phyloP scores from a whole-genome alignment of 1,140 invertebrate genomes.

The Macrobrachium rosenbergii region DNA sequence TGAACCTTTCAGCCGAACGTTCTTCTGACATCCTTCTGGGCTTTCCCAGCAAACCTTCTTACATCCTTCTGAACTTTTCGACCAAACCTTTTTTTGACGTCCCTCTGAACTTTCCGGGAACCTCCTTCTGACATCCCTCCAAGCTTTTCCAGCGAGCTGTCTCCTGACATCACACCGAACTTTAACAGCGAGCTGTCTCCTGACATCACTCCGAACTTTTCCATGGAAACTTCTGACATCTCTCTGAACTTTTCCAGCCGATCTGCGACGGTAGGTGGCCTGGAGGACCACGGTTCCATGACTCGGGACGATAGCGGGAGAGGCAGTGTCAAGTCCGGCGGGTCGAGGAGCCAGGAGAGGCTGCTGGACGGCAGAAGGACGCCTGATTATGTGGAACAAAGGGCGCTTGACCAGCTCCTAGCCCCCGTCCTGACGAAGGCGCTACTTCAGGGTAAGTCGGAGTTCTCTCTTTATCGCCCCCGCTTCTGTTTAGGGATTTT shows the following conservation, averaged over 20 bases:
- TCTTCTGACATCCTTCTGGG: no score
- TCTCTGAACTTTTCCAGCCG: constrained; percentile 30
- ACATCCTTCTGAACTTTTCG: no score
- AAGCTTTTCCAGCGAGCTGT: no score
- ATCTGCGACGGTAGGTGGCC: constrained; percentile 49
- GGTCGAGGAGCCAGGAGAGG: constrained; percentile 77
- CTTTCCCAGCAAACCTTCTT: no score
- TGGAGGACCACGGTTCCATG: constrained; percentile 51
- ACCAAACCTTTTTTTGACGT: no score
- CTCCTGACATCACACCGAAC: no score
- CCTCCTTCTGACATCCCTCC: no score
- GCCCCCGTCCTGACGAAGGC: constrained; percentile 68
- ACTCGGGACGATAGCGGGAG: constrained; percentile 35
- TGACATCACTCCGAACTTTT: no score
- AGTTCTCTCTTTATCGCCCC: neutral
- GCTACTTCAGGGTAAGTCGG: constrained; percentile 67
- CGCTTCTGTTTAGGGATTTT: neutral
- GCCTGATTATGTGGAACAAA: constrained; percentile 68
- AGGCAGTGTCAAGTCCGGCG: constrained; percentile 30
- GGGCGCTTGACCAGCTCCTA: constrained; percentile 69
- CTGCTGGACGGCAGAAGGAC: constrained; percentile 77
- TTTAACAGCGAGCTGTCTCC: no score
- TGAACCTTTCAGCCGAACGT: no score
- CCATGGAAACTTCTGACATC: neutral
- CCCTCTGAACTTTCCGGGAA: no score